Evolutionary conservation across 2,888 invertebrate genomes (phyloP), one percentile per base, ranked within the genome.

Genomic region (Melieria picta): DNA sequence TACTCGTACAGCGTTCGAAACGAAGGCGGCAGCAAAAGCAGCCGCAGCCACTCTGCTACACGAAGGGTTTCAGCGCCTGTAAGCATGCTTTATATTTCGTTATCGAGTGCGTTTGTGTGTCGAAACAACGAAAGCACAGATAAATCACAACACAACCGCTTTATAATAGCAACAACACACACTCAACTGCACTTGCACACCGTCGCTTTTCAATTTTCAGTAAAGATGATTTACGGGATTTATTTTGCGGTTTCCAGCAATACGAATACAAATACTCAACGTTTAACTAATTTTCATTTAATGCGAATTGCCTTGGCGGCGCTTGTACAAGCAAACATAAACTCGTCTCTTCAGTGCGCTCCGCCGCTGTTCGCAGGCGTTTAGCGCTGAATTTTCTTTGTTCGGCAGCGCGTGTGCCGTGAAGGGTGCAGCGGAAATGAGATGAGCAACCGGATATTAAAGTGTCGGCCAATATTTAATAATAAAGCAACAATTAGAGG

Each of bases 401-500:
- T 30, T 30, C 30, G 30, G 30, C 30, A 30, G 3, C 30, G 30
- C 30, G 30, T 30, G 30, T 30, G 30, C 30, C 30, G 30, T 30
- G 30, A 30, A 30, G 30, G 30, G 30, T 30, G 13, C 6, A n/a
- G 50, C 64, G 64, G 64, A 64, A 43, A 64, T 64, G 64, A 42
- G 64, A 11, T 52, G 42, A 13, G 42, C 50, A 50, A 42, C 64
- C 50, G 64, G 52, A 64, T 64, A 64, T 50, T 64, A 64, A 30
- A 7, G 7, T n/a, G 52, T 7, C n/a, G 42, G 50, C 16, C 10
- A 43, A 11, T 10, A n/a, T 64, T 64, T n/a, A 64, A 64, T 64
- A 64, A 64, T 64, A 52, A 64, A 64, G 30, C 64, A 64, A 52
- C 64, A 52, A 64, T 64, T 64, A 64, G 52, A 50, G 30, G 30